These are phyloP conservation scores for Sphaerophoria rueppellii DNA, from an alignment of 2,888 invertebrate species.

Conservation along the genomic window DNA sequence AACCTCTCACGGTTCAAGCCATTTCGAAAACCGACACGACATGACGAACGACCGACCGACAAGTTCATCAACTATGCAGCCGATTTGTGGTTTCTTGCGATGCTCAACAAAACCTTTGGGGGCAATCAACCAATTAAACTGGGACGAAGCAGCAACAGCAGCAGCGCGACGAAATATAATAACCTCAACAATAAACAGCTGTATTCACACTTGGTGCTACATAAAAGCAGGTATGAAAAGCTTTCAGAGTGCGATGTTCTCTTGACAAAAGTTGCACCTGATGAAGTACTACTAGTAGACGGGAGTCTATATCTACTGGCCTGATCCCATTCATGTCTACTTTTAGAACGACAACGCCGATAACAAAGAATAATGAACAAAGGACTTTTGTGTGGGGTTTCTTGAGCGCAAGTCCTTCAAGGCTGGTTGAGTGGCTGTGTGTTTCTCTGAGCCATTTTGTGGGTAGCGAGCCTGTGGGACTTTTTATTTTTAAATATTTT, in stretches of 20 bases:
- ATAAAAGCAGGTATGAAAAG: constrained; percentile 20
- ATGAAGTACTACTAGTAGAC: neutral
- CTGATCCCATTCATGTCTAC: constrained; percentile 42
- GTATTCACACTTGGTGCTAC: constrained; percentile 41
- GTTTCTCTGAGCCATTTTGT: constrained; percentile 17
- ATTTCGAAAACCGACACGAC: constrained; percentile 20
- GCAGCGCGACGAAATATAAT: constrained; percentile 1
- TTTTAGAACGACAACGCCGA: constrained; percentile 56
- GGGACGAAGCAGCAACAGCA: constrained; percentile 1
- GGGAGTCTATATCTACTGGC: neutral
- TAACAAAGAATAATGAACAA: constrained; percentile 37
- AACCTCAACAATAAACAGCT: constrained; percentile 55
- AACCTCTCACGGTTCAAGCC: constrained; percentile 37
- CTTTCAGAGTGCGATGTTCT: constrained; percentile 47
- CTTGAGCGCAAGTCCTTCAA: constrained; percentile 64
- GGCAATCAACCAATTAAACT: constrained; percentile 61
- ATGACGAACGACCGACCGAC: constrained; percentile 55
- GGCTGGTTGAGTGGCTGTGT: constrained; percentile 3
- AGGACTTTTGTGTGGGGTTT: constrained; percentile 28
- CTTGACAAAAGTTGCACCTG: constrained; percentile 38
- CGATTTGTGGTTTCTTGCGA: constrained; percentile 68
- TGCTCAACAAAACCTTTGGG: constrained; percentile 57
- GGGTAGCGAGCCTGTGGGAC: constrained; percentile 23
- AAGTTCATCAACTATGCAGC: constrained; percentile 64
- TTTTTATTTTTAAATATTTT: constrained; percentile 46